phyloP scores from a whole-genome alignment of 2,113 vertebrate species.

The Labeo rohita region DNA sequence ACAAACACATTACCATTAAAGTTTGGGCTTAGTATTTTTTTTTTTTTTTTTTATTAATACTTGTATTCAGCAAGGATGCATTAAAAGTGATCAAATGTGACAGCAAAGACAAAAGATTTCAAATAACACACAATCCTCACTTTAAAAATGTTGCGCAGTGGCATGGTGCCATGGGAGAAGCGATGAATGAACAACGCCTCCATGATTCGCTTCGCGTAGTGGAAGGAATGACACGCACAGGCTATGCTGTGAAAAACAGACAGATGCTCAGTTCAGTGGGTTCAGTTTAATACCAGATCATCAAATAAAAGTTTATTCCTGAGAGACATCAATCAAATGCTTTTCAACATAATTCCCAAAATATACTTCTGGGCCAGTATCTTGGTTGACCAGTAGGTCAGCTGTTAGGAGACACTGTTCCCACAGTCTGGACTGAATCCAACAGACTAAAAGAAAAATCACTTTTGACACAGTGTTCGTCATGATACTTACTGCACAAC shows the following conservation, averaged over 20 bases:
- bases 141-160: constrained; percentile 90
- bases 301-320: constrained; percentile 22
- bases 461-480: background rate
- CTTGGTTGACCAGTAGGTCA: constrained; percentile 7
- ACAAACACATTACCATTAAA: no score
- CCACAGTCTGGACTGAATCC: constrained; percentile 10
- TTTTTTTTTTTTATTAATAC: no score
- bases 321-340: constrained; percentile 28
- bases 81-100: no score
- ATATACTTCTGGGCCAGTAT: constrained; percentile 4
- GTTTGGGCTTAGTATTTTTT: no score
- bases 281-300: background rate
- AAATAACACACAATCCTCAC: constrained; percentile 61
- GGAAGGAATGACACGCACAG: constrained; percentile 89
- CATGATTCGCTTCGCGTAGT: constrained; percentile 88
- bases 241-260: constrained; percentile 77
- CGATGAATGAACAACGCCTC: constrained; percentile 91
- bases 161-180: constrained; percentile 92
- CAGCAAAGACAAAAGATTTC: no score
- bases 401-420: constrained; percentile 32
- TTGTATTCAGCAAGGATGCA: no score
- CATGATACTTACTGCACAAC: constrained; percentile 88
- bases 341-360: constrained; percentile 18
- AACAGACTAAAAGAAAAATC: background rate
- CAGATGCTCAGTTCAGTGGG: constrained; percentile 10